Evolutionary conservation across 2,797 vertebrate genomes (phyloP).

Genomic region (Micrastur ruficollis): DNA sequence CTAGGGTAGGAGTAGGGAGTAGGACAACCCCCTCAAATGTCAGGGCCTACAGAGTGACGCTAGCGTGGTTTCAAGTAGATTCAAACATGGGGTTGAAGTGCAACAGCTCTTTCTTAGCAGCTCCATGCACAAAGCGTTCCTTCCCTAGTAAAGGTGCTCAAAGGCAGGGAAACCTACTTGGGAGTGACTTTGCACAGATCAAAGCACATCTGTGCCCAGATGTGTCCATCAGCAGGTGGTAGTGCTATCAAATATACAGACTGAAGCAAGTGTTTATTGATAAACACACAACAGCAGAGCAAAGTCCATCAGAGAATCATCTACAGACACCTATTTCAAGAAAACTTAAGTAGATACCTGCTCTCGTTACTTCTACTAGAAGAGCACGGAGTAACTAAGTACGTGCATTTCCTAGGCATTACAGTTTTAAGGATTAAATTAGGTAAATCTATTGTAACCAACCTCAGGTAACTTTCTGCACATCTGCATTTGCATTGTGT

Average conservation of each 20-base stretch:
- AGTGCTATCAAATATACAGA: background rate
- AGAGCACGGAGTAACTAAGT: background rate
- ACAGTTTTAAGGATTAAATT: background rate
- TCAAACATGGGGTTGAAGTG: background rate
- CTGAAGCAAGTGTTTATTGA: background rate
- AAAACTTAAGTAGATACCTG: background rate
- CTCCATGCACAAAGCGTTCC: background rate
- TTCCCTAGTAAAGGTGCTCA: background rate
- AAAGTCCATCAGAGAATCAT: background rate
- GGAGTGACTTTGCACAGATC: background rate
- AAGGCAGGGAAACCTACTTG: background rate
- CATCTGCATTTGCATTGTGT: background rate
- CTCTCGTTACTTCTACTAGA: background rate
- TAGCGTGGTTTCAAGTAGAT: background rate
- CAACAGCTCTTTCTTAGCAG: background rate
- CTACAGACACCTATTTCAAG: background rate
- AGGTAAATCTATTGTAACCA: background rate
- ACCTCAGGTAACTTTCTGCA: background rate
- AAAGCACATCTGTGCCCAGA: background rate
- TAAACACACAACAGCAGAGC: background rate
- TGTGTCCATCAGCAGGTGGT: background rate
- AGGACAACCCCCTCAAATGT: background rate
- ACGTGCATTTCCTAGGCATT: background rate
- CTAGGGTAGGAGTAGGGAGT: background rate
- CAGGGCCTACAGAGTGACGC: background rate